phyloP scores from a whole-genome alignment of 2,797 vertebrate genomes.

The Limosa lapponica region DNA sequence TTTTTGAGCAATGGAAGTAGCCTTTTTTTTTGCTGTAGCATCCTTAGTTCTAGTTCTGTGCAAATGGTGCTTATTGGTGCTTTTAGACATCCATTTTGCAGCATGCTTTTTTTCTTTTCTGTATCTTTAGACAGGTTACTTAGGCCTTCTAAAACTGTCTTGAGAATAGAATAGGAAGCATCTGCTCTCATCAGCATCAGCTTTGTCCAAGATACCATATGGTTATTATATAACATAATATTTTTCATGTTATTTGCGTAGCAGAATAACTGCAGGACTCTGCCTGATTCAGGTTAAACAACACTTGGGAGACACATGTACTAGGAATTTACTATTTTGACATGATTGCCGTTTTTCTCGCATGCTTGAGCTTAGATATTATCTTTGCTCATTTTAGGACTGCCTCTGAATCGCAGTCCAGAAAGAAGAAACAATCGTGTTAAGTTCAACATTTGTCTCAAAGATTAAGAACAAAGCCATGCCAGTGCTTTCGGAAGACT shows the following conservation, averaged over 20 bases:
- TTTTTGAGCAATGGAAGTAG: neutral
- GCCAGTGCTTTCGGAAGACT: constrained; percentile 92
- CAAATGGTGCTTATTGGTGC: fast-evolving
- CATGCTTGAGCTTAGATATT: neutral
- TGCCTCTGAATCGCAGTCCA: neutral
- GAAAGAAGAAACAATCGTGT: neutral
- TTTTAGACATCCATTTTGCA: neutral
- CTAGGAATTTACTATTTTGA: neutral
- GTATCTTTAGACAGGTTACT: neutral
- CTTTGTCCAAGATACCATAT: neutral
- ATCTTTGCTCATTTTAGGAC: constrained; percentile 11
- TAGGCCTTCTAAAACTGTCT: neutral
- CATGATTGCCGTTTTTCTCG: neutral
- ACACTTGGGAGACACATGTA: neutral
- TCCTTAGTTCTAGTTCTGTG: neutral
- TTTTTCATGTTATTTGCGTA: neutral
- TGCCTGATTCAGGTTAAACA: neutral
- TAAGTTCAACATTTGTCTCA: neutral
- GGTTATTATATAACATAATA: neutral
- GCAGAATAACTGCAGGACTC: neutral
- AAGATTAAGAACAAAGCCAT: constrained; percentile 82
- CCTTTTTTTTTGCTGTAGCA: neutral
- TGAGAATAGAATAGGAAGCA: neutral
- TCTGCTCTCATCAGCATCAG: neutral
- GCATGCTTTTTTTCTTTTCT: neutral